Evolutionary conservation across 2,113 vertebrate species (phyloP).

Genomic region (Lophura nycthemera): DNA sequence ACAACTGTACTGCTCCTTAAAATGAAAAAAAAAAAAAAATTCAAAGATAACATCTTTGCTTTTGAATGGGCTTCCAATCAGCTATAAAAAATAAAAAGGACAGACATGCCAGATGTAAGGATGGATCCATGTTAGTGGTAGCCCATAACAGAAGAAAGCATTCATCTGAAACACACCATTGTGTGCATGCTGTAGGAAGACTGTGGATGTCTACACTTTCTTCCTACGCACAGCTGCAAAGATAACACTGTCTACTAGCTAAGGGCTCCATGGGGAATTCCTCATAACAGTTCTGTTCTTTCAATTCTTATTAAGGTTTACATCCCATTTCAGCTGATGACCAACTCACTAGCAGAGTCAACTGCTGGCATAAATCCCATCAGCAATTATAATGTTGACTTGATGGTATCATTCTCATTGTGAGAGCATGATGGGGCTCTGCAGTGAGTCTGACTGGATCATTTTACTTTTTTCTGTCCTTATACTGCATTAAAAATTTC

Average conservation of each 20-base stretch:
- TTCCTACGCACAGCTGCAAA: constrained; percentile 67
- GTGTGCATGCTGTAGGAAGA: constrained; percentile 23
- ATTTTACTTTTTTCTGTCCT: background rate
- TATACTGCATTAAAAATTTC: background rate
- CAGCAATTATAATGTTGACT: constrained; percentile 23
- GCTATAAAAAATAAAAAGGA: constrained; percentile 15
- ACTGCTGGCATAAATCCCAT: constrained; percentile 41
- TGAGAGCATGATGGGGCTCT: background rate
- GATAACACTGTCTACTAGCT: constrained; percentile 63
- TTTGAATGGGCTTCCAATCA: background rate
- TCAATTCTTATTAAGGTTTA: constrained; percentile 55
- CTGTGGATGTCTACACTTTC: constrained; percentile 29
- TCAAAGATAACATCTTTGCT: constrained; percentile 42
- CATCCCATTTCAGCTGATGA: constrained; percentile 18
- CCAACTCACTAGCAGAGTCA: constrained; percentile 27
- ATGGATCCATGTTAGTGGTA: background rate
- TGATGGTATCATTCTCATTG: background rate
- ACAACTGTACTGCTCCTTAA: background rate
- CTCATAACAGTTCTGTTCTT: constrained; percentile 6
- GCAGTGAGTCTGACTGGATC: background rate
- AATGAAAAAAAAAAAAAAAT: background rate
- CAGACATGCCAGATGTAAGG: constrained; percentile 19
- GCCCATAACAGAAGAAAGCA: constrained; percentile 8
- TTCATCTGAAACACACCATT: constrained; percentile 55
- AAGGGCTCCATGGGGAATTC: constrained; percentile 37